A percentile compares a stretch with the other conserved stretches of the same genome.
phyloP scores from a whole-genome alignment of 2,113 vertebrate species.

The Himantopus leucocephalus region DNA sequence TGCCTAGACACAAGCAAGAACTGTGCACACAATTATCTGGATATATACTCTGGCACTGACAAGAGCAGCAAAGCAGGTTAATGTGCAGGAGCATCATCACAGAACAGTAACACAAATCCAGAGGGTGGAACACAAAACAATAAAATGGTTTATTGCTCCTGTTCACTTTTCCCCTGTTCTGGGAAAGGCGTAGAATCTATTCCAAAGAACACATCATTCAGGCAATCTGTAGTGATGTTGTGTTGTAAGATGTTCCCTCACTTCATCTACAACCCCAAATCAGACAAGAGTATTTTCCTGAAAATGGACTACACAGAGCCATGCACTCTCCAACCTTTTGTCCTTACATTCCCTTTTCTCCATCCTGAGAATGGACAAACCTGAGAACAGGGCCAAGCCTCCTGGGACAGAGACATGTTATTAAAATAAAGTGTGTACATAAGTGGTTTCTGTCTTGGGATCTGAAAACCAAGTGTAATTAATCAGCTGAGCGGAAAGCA shows the following conservation, averaged over 20 bases:
- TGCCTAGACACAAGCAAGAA: neutral
- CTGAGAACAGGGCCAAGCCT: neutral
- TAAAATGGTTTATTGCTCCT: neutral
- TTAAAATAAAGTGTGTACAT: neutral
- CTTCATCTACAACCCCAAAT: neutral
- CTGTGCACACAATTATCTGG: neutral
- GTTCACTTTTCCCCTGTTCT: neutral
- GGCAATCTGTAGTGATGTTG: accelerated
- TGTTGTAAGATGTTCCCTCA: neutral
- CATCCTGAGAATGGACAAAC: neutral
- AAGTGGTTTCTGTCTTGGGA: neutral
- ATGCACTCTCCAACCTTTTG: neutral
- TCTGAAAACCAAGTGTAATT: constrained; percentile 16
- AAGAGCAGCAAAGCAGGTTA: neutral
- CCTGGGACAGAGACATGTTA: neutral
- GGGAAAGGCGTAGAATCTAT: neutral
- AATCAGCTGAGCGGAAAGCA: neutral
- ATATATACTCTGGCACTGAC: neutral
- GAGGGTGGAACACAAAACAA: neutral
- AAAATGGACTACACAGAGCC: neutral
- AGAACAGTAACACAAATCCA: neutral
- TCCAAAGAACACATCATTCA: neutral
- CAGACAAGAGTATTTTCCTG: neutral
- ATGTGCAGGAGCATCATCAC: neutral
- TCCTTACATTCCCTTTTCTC: neutral